Conservation (phyloP, 2,888 invertebrate genomes). For the Holacanthella duospinosa region DNA sequence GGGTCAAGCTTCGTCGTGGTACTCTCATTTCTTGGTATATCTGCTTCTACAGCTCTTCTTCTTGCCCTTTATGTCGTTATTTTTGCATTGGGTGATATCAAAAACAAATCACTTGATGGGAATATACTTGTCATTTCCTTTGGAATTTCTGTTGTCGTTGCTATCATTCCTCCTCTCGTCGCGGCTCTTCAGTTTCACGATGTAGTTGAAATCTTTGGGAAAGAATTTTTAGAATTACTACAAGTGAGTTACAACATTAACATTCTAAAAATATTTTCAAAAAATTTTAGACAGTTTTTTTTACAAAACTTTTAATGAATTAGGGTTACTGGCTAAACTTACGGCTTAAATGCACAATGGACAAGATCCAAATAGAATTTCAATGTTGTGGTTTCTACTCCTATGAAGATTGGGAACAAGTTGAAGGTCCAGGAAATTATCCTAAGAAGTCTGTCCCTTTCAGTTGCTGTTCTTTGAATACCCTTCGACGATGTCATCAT, state of each 20-base stretch:
- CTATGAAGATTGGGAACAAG: not conserved
- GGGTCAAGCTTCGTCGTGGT: too few relatives aligned
- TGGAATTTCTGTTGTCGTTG: not conserved
- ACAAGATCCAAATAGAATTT: conserved; percentile 8
- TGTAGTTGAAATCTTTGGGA: not conserved
- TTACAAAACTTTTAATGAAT: too few relatives aligned
- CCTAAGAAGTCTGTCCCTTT: conserved; percentile 1
- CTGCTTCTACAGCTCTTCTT: not conserved
- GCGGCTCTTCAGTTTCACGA: not conserved
- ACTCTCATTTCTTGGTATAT: not conserved
- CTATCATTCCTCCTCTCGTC: not conserved
- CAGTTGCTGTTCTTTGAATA: not conserved
- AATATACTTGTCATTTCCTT: not conserved
- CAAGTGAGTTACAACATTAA: too few relatives aligned
- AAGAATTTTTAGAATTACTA: not conserved
- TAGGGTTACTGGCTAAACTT: not conserved
- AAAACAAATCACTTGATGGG: not conserved
- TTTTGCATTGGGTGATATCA: not conserved
- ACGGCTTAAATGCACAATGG: not conserved
- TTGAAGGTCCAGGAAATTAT: not conserved
- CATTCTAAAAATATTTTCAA: too few relatives aligned
- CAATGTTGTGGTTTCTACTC: conserved; percentile 6
- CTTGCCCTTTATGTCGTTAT: not conserved
- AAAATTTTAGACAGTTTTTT: too few relatives aligned
- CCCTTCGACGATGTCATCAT: conserved; percentile 1